A percentile compares a stretch with the other conserved stretches of the same genome.
These are phyloP conservation scores for Musca domestica DNA, from an alignment of 1,140 invertebrate genomes.

Conservation along the genomic window DNA sequence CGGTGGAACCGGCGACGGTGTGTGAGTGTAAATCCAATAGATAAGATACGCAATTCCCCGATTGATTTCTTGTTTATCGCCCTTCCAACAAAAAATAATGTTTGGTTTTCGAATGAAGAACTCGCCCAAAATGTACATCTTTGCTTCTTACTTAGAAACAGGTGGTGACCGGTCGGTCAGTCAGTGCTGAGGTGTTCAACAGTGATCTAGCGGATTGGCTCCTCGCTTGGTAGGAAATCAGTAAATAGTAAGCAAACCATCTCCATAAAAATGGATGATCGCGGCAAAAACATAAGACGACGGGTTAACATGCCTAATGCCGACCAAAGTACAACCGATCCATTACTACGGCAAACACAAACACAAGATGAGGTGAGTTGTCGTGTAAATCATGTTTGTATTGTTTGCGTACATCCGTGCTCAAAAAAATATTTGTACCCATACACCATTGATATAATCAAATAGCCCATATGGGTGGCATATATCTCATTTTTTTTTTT, in stretches of 20 bases:
- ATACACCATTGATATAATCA: no score
- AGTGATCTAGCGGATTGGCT: neutral
- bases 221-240: neutral
- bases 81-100: no score
- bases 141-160: no score
- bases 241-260: neutral
- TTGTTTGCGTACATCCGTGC: no score
- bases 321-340: constrained; percentile 40
- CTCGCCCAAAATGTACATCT: no score
- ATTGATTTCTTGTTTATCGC: constrained; percentile 10
- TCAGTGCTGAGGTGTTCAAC: neutral
- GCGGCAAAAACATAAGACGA: constrained; percentile 38
- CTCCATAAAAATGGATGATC: constrained; percentile 30
- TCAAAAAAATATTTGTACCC: no score
- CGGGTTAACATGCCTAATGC: constrained; percentile 43
- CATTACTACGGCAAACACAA: constrained; percentile 33
- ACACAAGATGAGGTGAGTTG: constrained; percentile 39
- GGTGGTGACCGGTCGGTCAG: neutral
- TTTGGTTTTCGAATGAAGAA: no score
- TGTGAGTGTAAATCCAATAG: neutral
- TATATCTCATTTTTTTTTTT: no score
- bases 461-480: no score
- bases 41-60: constrained; percentile 13
- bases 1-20: no score
- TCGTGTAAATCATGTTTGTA: neutral